Conservation (phyloP, 2,113 vertebrate genomes). For the Prinia subflava region DNA sequence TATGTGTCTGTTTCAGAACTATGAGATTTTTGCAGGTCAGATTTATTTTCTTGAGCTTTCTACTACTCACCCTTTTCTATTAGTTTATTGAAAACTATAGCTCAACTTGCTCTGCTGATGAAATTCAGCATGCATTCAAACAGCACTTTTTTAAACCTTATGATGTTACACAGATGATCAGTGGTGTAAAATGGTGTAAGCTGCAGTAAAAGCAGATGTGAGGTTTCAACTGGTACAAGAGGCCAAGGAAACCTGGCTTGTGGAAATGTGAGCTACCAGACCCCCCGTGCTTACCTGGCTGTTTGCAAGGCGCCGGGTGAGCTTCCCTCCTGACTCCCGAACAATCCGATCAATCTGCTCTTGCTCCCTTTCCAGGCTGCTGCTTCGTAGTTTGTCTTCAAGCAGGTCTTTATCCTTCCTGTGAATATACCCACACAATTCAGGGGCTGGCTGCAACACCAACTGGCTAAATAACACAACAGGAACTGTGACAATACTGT, state of each 20-base stretch:
- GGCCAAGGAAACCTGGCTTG: background rate
- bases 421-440: background rate
- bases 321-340: conserved; percentile 87
- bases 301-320: conserved; percentile 83
- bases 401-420: conserved; percentile 86
- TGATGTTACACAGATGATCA: rapidly evolving
- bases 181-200: background rate
- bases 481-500: background rate
- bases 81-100: background rate
- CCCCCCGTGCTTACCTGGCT: conserved; percentile 75
- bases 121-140: background rate
- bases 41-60: background rate
- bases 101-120: background rate
- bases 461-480: background rate
- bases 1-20: background rate
- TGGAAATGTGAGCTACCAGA: background rate
- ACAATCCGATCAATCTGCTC: conserved; percentile 90
- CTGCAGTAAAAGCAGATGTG: background rate
- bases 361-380: conserved; percentile 81
- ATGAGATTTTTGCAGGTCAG: background rate
- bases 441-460: background rate
- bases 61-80: background rate
- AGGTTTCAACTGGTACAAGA: background rate
- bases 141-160: background rate
- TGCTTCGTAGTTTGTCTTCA: conserved; percentile 82